A percentile compares a stretch with the other conserved stretches of the same genome.
Conservation (phyloP, 2,888 invertebrate species). For the Pristionchus maxplancki region DNA sequence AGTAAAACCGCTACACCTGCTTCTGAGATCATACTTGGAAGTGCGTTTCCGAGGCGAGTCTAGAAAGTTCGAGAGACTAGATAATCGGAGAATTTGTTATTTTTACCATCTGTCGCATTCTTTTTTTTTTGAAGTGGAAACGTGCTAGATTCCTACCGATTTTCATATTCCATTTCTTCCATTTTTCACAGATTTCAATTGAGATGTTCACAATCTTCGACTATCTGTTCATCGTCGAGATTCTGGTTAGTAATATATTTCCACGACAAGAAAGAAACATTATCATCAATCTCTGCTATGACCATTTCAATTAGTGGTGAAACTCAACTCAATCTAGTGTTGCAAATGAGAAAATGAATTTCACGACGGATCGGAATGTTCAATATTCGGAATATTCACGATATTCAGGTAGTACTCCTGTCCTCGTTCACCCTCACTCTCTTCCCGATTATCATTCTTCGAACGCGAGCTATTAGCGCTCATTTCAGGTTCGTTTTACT, state of each 20-base stretch:
- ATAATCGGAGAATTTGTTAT: too few relatives aligned
- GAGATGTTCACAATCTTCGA: conserved; percentile 16
- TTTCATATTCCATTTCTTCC: too few relatives aligned
- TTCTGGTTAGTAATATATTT: background rate
- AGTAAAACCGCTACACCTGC: background rate
- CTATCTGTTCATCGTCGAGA: background rate
- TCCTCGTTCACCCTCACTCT: background rate
- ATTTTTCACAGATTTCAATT: background rate
- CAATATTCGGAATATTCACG: too few relatives aligned
- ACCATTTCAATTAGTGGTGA: background rate
- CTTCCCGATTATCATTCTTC: background rate
- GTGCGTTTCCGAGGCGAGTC: too few relatives aligned
- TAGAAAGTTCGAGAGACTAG: too few relatives aligned
- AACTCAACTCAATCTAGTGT: background rate
- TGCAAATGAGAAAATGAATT: background rate
- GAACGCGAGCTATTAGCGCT: conserved; percentile 5
- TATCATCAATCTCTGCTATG: background rate
- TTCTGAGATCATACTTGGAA: background rate
- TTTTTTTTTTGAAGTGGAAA: background rate
- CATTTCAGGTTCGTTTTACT: background rate
- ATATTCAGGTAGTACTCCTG: background rate
- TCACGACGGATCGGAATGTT: too few relatives aligned
- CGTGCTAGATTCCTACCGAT: too few relatives aligned
- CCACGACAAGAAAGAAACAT: too few relatives aligned
- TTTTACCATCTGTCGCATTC: too few relatives aligned